These are phyloP conservation scores for Tachypleus tridentatus DNA, from an alignment of 1,140 invertebrate genomes.

Conservation along the genomic window DNA sequence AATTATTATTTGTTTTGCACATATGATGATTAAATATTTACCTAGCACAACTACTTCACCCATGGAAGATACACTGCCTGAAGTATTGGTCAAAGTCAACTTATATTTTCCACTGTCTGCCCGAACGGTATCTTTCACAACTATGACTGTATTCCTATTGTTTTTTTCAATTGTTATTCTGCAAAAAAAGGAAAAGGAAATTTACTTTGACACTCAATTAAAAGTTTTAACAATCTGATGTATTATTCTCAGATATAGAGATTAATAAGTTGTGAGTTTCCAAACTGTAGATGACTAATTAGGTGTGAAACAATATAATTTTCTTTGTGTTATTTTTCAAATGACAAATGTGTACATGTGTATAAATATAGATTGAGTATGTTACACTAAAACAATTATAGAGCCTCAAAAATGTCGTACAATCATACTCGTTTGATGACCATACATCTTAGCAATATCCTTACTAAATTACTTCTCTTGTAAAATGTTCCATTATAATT, in stretches of 20 bases:
- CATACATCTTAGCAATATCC: too few species aligned
- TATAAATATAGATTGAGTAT: too few species aligned
- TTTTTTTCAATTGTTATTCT: conserved; percentile 35
- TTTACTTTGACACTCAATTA: too few species aligned
- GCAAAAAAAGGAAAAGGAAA: neutral
- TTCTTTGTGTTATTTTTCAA: too few species aligned
- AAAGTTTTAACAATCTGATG: too few species aligned
- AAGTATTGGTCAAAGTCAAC: conserved; percentile 65
- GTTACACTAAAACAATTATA: too few species aligned
- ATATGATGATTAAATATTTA: conserved; percentile 31
- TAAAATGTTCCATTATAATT: too few species aligned
- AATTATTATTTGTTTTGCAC: neutral
- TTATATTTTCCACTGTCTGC: conserved; percentile 84
- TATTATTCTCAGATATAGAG: too few species aligned
- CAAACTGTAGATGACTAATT: neutral
- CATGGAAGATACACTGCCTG: conserved; percentile 64
- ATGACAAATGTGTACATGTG: too few species aligned
- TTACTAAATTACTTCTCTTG: too few species aligned
- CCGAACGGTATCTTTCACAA: conserved; percentile 69
- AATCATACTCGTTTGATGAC: too few species aligned
- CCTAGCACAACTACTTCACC: conserved; percentile 79
- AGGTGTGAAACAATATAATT: neutral
- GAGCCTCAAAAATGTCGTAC: too few species aligned
- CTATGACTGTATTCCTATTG: conserved; percentile 79
- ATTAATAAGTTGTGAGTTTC: neutral